Conservation (phyloP, 2,888 invertebrate species). For the Camponotus fellah region DNA sequence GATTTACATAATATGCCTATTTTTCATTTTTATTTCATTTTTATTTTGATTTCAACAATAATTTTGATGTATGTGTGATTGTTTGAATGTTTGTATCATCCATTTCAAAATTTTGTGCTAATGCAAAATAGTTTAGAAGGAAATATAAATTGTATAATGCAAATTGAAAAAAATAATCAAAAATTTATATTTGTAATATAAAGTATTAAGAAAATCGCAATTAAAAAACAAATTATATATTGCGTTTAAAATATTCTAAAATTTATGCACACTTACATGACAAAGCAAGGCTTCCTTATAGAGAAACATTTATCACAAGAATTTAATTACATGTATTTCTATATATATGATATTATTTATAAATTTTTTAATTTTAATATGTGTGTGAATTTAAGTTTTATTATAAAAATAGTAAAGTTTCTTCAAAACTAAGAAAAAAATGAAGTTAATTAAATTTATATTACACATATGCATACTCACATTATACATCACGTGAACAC, state of each 20-base stretch:
- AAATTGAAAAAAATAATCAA: neutral
- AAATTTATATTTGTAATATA: constrained; percentile 9
- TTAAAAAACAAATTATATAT: neutral
- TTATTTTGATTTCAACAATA: neutral
- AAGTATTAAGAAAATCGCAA: neutral
- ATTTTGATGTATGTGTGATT: neutral
- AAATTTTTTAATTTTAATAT: constrained; percentile 6
- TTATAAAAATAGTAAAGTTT: neutral
- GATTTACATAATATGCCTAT: neutral
- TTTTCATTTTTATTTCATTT: neutral
- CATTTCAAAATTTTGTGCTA: neutral
- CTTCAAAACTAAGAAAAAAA: neutral
- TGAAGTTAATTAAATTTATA: neutral
- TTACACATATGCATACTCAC: neutral
- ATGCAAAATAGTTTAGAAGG: neutral
- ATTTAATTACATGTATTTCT: neutral
- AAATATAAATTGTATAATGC: neutral
- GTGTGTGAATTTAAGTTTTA: neutral
- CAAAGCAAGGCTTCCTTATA: neutral
- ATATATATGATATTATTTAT: neutral
- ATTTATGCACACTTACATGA: constrained; percentile 2
- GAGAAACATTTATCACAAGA: constrained; percentile 3
- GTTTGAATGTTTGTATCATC: neutral
- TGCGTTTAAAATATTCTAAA: neutral
- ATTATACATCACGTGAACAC: neutral